Evolutionary conservation across 2,797 vertebrate genomes (phyloP).

Genomic region (Malacoraja senta): DNA sequence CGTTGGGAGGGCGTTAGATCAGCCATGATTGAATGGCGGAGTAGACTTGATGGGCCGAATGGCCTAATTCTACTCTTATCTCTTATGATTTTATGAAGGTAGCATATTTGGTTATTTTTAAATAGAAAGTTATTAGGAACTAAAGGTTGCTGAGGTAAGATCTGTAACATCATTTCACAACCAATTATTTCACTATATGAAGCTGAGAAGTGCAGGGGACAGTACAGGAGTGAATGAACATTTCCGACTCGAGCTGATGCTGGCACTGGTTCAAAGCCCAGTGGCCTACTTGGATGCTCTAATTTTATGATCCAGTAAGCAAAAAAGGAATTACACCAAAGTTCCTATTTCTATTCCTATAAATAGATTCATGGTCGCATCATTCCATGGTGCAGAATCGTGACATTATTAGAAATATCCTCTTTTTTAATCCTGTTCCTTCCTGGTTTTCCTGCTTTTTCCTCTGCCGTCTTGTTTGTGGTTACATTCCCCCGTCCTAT

Average conservation of each 20-base stretch:
- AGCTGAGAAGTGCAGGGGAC: background rate
- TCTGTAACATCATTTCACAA: background rate
- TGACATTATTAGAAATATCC: background rate
- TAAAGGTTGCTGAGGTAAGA: background rate
- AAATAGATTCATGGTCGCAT: background rate
- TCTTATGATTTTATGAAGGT: background rate
- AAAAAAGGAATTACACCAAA: background rate
- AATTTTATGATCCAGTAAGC: background rate
- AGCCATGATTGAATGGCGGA: too few species aligned
- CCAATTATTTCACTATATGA: background rate
- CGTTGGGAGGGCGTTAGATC: too few species aligned
- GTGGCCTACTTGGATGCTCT: background rate
- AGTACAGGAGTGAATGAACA: background rate
- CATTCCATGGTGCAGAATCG: background rate
- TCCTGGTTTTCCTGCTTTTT: background rate
- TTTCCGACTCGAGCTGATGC: background rate
- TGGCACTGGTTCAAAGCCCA: background rate
- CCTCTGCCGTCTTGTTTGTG: background rate
- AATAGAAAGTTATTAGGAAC: background rate
- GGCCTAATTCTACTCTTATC: too few species aligned
- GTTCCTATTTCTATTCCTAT: background rate
- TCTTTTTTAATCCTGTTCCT: background rate
- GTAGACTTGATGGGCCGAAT: too few species aligned
- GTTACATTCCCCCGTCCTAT: background rate
- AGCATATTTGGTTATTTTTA: background rate